Base-by-base conservation (phyloP, 2,888 invertebrate genomes). In the Drosophila nr. perissopoda region DNA sequence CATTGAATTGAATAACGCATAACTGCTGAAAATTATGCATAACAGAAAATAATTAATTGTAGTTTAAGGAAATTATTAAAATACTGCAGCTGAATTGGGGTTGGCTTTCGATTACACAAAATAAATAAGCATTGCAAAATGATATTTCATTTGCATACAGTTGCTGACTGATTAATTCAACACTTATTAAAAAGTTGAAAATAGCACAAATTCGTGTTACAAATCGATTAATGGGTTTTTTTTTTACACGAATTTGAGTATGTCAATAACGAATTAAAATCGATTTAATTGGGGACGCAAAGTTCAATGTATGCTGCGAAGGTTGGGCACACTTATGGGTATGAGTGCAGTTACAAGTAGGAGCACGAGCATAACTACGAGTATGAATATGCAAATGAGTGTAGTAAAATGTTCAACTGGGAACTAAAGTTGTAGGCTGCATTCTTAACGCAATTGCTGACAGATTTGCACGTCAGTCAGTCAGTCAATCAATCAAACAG, bases 391-490 rank as follows among this genome's bases (percentile, higher is more conserved):
- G 45, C 21, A 2, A 21, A 21, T 7, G 45, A 25, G 7, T 21
- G 7, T 25, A 2, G 21, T 16, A 1, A 16, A 21, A 25, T 45
- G 45, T 2, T 25, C 67, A 60, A 45, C 40, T 49, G 49, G 29
- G 42, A 59, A 57, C 34, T 78, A 61, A 61, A 54, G 27, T 59
- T 66, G 66, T 66, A 62, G 58, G 61, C 27, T 38, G 60, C 40
- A 71, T 48, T 62, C 70, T 70, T 58, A 53, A 53, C 40, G 54
- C 49, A 56, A 58, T 49, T 38, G 21, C 31, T 25, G 27, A 48
- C 31, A 53, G 54, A 34, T 52, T 58, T 53, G 76, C 73, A 52
- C 57, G 36, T 48, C 78, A 29, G 64, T 53, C 71, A 52, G 54
- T 64, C 64, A 45, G 27, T 78, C 61, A 57, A 61, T 61, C 76